These are phyloP conservation scores for Riptortus pedestris DNA, from an alignment of 1,140 invertebrate genomes.

Conservation along the genomic window DNA sequence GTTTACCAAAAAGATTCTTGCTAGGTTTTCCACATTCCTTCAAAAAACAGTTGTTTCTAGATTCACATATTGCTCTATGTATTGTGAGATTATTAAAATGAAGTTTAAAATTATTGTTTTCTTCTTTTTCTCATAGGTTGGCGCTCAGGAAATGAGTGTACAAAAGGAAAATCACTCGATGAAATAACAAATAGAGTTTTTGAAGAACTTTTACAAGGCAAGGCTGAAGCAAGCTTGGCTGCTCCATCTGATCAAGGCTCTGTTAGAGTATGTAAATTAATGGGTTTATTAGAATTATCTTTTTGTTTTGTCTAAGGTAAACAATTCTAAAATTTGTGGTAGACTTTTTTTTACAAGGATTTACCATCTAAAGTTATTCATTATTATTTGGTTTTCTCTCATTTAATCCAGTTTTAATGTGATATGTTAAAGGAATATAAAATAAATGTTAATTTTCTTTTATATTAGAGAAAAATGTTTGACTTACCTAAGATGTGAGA, in stretches of 20 bases:
- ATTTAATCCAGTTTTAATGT: too few relatives aligned
- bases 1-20: too few relatives aligned
- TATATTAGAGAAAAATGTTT: too few relatives aligned
- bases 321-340: background rate
- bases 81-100: too few relatives aligned
- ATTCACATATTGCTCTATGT: too few relatives aligned
- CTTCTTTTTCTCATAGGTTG: constrained; percentile 22
- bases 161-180: constrained; percentile 43
- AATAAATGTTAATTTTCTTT: too few relatives aligned
- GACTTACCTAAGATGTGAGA: too few relatives aligned
- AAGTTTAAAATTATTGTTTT: background rate
- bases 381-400: constrained; percentile 34
- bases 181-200: constrained; percentile 78
- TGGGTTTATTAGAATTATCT: background rate
- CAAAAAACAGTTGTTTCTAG: too few relatives aligned
- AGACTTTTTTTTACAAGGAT: too few relatives aligned
- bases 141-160: constrained; percentile 20
- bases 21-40: too few relatives aligned
- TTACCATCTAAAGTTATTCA: background rate
- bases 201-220: constrained; percentile 63
- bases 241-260: constrained; percentile 45
- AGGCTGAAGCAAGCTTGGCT: constrained; percentile 43
- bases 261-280: constrained; percentile 44
- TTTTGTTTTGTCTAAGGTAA: background rate
- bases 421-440: too few relatives aligned